Conservation (phyloP, 37 sponge, comb jelly and placozoan species). For the Cliona cf. orientalis region DNA sequence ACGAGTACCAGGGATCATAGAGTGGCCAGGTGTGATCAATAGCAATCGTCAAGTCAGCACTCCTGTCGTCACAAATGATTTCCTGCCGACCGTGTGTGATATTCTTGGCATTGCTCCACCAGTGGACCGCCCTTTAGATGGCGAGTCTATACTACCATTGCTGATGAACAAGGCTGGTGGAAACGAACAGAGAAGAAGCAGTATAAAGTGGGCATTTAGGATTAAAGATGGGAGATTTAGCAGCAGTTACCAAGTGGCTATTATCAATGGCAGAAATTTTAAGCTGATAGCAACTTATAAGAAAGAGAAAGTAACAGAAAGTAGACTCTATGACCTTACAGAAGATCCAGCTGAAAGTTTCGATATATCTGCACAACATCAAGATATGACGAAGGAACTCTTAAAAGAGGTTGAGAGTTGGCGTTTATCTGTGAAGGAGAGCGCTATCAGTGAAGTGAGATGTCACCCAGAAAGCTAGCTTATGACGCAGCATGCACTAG, state of each 20-base stretch:
- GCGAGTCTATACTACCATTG: slow-evolving; percentile 32
- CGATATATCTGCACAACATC: slow-evolving; percentile 5
- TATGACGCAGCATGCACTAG: too few relatives aligned
- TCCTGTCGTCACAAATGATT: slow-evolving; percentile 56
- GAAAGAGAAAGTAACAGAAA: not conserved
- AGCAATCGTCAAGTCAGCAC: slow-evolving; percentile 21
- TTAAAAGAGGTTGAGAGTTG: slow-evolving; percentile 13
- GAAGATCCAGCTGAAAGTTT: not conserved
- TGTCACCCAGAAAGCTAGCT: too few relatives aligned
- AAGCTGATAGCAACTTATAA: slow-evolving; percentile 39
- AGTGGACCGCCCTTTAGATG: slow-evolving; percentile 19
- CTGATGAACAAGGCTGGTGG: not conserved
- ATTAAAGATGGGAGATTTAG: slow-evolving; percentile 52
- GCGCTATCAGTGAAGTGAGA: slow-evolving; percentile 25
- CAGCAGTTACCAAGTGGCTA: slow-evolving; percentile 21
- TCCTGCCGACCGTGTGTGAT: slow-evolving; percentile 63
- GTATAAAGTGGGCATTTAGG: slow-evolving; percentile 45
- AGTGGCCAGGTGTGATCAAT: slow-evolving; percentile 61
- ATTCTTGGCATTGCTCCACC: not conserved
- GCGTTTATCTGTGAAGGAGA: slow-evolving; percentile 18
- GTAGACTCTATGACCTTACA: slow-evolving; percentile 20
- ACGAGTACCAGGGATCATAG: slow-evolving; percentile 70
- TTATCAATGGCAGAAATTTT: slow-evolving; percentile 7
- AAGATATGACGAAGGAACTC: not conserved
- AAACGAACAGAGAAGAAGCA: not conserved